Percentiles rank a stretch among this genome's conserved stretches.
phyloP scores from a whole-genome alignment of 2,797 vertebrate species.

The Ctenopoma multispine region DNA sequence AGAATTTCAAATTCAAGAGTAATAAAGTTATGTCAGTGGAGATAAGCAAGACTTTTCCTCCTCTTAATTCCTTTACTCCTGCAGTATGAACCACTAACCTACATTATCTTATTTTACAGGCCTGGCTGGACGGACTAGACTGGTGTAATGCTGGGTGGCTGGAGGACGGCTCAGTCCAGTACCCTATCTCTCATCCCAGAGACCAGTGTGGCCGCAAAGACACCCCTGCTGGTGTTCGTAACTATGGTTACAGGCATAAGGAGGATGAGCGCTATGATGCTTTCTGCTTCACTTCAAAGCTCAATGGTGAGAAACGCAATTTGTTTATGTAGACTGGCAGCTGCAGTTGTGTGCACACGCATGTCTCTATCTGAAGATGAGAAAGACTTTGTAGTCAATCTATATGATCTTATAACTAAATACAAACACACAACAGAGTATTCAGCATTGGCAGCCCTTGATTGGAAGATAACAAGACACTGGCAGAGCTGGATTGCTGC shows the following conservation, averaged over 20 bases:
- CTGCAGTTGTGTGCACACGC: neutral
- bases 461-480: constrained; percentile 10
- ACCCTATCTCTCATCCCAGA: constrained; percentile 91
- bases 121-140: constrained; percentile 94
- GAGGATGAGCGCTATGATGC: constrained; percentile 93
- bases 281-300: constrained; percentile 97
- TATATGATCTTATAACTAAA: constrained; percentile 15
- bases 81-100: constrained; percentile 29
- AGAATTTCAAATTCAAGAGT: too few relatives aligned
- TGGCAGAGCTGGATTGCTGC: constrained; percentile 11
- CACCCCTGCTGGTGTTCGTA: constrained; percentile 89
- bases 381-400: constrained; percentile 22
- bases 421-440: constrained; percentile 2
- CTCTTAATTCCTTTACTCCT: constrained; percentile 47
- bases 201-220: constrained; percentile 91
- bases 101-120: constrained; percentile 70
- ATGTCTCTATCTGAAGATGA: constrained; percentile 34
- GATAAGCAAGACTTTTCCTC: constrained; percentile 36
- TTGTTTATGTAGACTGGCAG: neutral
- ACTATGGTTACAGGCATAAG: constrained; percentile 96
- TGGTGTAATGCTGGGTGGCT: constrained; percentile 99
- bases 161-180: constrained; percentile 94
- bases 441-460: constrained; percentile 5
- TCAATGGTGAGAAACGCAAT: constrained; percentile 85
- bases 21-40: constrained; percentile 37